A percentile compares a stretch with the other conserved stretches of the same genome.
These are phyloP conservation scores for Dasysyrphus albostriatus DNA, from an alignment of 2,888 invertebrate species.

Conservation along the genomic window DNA sequence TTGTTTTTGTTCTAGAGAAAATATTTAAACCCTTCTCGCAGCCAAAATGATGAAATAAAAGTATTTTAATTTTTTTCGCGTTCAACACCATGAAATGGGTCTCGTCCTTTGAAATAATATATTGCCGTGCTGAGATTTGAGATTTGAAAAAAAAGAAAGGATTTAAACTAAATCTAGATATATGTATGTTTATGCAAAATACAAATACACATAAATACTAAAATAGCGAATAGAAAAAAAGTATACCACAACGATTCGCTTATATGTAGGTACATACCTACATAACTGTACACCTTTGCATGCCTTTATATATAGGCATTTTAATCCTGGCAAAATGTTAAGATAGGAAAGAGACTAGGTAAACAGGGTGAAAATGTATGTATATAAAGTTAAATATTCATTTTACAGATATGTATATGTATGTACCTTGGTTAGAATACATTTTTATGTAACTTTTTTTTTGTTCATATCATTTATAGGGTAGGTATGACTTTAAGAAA, in stretches of 20 bases:
- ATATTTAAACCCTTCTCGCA: slow-evolving; percentile 36
- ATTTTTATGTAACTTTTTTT: slow-evolving; percentile 8
- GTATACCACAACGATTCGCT: background rate
- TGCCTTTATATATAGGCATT: background rate
- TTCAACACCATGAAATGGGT: slow-evolving; percentile 27
- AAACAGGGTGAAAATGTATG: slow-evolving; percentile 34
- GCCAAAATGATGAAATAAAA: slow-evolving; percentile 43
- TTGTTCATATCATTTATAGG: background rate
- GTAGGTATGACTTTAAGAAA: background rate
- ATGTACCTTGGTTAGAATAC: background rate
- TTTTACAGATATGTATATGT: background rate
- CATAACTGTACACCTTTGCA: background rate
- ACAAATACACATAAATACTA: slow-evolving; percentile 2
- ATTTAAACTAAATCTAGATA: slow-evolving; percentile 34
- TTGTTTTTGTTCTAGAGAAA: background rate
- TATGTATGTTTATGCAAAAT: background rate
- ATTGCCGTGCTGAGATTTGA: slow-evolving; percentile 41
- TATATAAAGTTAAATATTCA: slow-evolving; percentile 48
- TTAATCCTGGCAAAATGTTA: slow-evolving; percentile 22
- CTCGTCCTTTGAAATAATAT: slow-evolving; percentile 22
- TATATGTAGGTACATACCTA: background rate
- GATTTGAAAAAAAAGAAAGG: slow-evolving; percentile 48
- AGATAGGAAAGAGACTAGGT: background rate
- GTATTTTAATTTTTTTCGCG: slow-evolving; percentile 36
- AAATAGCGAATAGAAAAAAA: background rate